Conservation (phyloP, 2,113 vertebrate species). For the Xenus cinereus region DNA sequence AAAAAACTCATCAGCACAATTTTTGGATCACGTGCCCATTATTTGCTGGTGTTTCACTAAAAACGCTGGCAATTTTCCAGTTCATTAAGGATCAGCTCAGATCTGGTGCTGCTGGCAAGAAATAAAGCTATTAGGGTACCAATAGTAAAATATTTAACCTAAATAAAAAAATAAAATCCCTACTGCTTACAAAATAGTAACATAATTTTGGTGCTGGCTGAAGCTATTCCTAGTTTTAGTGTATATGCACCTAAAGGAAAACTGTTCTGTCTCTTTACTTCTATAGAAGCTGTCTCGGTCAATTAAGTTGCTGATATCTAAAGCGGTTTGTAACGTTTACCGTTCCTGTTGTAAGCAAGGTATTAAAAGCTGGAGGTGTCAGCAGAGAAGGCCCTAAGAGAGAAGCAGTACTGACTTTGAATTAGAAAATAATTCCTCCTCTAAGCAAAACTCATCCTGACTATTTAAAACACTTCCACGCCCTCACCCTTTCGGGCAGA, state of each 20-base stretch:
- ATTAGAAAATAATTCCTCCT: not conserved
- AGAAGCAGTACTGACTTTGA: not conserved
- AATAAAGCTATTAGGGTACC: not conserved
- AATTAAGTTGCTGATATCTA: not conserved
- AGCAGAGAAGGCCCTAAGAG: not conserved
- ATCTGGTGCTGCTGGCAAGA: conserved; percentile 15
- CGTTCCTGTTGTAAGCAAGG: not conserved
- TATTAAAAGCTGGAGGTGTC: not conserved
- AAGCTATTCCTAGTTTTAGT: not conserved
- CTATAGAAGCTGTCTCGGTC: not conserved
- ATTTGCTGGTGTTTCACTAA: conserved; percentile 13
- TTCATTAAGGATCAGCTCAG: conserved; percentile 30
- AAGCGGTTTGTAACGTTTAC: not conserved
- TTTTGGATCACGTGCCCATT: not conserved
- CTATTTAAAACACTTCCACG: not conserved
- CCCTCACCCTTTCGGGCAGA: not conserved
- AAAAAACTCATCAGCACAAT: not conserved
- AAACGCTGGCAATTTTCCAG: conserved; percentile 41
- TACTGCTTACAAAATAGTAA: not conserved
- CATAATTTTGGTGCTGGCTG: not conserved
- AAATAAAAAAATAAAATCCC: not conserved
- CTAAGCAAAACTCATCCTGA: not conserved
- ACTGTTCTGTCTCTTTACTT: not conserved
- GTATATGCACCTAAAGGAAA: not conserved
- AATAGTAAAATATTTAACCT: conserved; percentile 35